Conservation (phyloP, 2,888 invertebrate genomes). For the Crematogaster levior region DNA sequence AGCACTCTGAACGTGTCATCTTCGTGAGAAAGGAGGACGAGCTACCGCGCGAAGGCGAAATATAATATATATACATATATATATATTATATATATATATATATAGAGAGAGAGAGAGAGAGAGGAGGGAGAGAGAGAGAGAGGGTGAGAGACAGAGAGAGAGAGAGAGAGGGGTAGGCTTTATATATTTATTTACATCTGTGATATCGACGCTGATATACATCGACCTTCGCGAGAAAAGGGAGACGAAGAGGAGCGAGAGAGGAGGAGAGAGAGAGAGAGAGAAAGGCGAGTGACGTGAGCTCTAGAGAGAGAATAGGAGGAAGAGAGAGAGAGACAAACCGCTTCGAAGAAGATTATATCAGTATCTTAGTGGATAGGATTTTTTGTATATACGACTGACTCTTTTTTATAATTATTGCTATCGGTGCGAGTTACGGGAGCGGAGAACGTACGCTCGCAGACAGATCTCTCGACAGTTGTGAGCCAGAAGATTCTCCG, state of each 20-base stretch:
- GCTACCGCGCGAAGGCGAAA: constrained; percentile 35
- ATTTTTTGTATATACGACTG: constrained; percentile 85
- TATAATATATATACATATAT: constrained; percentile 24
- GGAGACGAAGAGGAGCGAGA: constrained; percentile 30
- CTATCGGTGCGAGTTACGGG: constrained; percentile 75
- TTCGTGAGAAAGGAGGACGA: constrained; percentile 32
- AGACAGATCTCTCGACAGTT: constrained; percentile 19
- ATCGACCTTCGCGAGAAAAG: constrained; percentile 69
- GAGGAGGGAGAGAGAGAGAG: constrained; percentile 21
- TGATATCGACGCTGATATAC: constrained; percentile 84
- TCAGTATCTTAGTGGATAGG: constrained; percentile 82
- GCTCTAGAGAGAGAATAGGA: neutral
- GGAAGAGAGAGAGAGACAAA: neutral
- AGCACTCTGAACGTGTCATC: constrained; percentile 54
- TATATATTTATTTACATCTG: constrained; percentile 86
- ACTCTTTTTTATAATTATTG: constrained; percentile 85
- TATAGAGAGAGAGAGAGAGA: constrained; percentile 18
- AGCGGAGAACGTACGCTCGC: constrained; percentile 26
- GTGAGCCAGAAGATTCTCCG: constrained; percentile 21
- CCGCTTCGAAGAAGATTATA: constrained; percentile 69
- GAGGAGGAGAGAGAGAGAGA: too few species aligned
- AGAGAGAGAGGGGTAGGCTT: constrained; percentile 79
- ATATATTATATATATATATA: neutral
- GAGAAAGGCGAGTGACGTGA: constrained; percentile 7
- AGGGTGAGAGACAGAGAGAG: constrained; percentile 34